A percentile compares a stretch with the other conserved stretches of the same genome.
These are phyloP conservation scores for Palythoa grandis DNA, from an alignment of 92 coral and sea anemone species.

Conservation along the genomic window DNA sequence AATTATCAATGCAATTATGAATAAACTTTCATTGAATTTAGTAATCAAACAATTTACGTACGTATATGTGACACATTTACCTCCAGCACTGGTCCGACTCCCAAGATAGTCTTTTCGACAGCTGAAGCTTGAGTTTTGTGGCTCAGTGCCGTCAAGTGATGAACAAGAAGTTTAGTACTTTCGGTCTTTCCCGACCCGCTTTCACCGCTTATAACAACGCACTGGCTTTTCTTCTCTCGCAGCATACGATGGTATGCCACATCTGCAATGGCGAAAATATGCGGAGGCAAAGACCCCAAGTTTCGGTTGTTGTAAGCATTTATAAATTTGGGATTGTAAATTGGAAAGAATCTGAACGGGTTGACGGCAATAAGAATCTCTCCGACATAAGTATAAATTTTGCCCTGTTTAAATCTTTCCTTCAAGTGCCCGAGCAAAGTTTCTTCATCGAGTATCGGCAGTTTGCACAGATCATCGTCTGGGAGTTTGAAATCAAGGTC, in stretches of 20 bases:
- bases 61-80: conserved; percentile 55
- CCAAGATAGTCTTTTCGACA: conserved; percentile 95
- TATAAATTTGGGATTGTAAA: conserved; percentile 95
- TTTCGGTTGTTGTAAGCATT: conserved; percentile 85
- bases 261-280: conserved; percentile 98
- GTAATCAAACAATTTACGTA: not conserved
- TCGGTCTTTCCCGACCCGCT: conserved; percentile 99
- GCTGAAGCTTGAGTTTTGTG: conserved; percentile 88
- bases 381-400: conserved; percentile 97
- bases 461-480: conserved; percentile 89
- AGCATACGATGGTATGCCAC: conserved; percentile 96
- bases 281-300: conserved; percentile 95
- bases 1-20: not conserved
- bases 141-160: conserved; percentile 96
- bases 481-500: conserved; percentile 79
- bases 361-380: conserved; percentile 96
- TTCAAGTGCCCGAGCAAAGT: conserved; percentile 84
- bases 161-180: conserved; percentile 94
- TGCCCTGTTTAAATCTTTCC: conserved; percentile 84
- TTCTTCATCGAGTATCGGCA: conserved; percentile 91
- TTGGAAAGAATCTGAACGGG: conserved; percentile 98
- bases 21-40: conserved; percentile 1
- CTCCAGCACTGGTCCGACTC: conserved; percentile 98
- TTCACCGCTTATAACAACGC: conserved; percentile 97
- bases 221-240: conserved; percentile 90